Evolutionary conservation across 2,888 invertebrate species (phyloP).

Genomic region (Villa cingulata): DNA sequence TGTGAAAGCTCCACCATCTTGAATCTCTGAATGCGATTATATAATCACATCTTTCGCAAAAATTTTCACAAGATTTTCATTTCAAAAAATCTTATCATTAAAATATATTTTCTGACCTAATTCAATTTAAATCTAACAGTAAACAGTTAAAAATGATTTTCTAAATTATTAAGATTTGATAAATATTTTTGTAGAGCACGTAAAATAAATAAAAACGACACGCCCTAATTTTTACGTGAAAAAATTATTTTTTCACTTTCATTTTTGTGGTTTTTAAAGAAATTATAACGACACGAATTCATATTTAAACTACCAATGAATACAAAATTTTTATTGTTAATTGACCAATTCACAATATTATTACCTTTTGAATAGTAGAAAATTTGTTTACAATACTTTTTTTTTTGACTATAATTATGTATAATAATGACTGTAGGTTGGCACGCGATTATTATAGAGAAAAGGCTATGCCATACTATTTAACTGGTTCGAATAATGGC

Average conservation of each 20-base stretch:
- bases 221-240: conserved; percentile 5
- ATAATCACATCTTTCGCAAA: background rate
- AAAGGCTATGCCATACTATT: conserved; percentile 8
- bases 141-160: no score
- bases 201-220: conserved; percentile 1
- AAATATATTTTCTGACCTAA: no score
- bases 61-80: background rate
- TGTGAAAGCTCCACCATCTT: background rate
- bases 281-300: conserved; percentile 2
- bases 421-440: conserved; percentile 6
- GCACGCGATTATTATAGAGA: conserved; percentile 9
- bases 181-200: background rate
- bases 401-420: background rate
- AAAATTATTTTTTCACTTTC: conserved; percentile 2
- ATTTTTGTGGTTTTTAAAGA: background rate
- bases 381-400: conserved; percentile 10
- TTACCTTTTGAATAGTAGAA: conserved; percentile 11
- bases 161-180: no score
- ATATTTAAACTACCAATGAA: background rate
- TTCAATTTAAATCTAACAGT: no score
- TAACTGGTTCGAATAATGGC: conserved; percentile 5
- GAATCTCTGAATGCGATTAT: background rate
- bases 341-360: conserved; percentile 7
- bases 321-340: conserved; percentile 5
- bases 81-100: no score